Conservation (phyloP, 2,113 vertebrate genomes). For the Mustelus asterias region DNA sequence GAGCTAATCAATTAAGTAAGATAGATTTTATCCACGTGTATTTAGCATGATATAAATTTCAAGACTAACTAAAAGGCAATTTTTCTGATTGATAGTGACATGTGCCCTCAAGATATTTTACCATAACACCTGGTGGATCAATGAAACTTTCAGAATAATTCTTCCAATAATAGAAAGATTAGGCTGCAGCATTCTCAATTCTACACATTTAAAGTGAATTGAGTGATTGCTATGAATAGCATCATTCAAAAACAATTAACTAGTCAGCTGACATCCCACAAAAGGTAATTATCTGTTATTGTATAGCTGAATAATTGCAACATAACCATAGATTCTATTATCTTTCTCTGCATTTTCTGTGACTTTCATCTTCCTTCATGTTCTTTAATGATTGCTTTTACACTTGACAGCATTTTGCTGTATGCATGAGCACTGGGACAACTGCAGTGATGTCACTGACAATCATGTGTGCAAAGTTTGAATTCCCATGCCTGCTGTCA, state of each 20-base stretch:
- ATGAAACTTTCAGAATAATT: background rate
- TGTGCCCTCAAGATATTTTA: background rate
- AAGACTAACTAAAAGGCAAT: background rate
- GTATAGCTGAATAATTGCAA: constrained; percentile 30
- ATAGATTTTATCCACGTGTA: background rate
- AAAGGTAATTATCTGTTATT: constrained; percentile 28
- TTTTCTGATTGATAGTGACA: background rate
- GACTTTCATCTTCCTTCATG: constrained; percentile 33
- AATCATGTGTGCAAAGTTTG: constrained; percentile 32
- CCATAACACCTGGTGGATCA: background rate
- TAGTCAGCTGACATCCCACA: background rate
- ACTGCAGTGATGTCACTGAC: constrained; percentile 20
- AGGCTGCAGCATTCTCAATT: background rate
- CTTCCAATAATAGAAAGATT: background rate
- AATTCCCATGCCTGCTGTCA: constrained; percentile 35
- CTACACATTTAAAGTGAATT: constrained; percentile 22
- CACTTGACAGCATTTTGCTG: constrained; percentile 28
- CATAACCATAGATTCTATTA: constrained; percentile 14
- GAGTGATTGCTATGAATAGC: background rate
- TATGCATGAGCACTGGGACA: constrained; percentile 19
- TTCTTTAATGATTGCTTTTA: constrained; percentile 30
- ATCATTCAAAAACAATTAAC: constrained; percentile 19
- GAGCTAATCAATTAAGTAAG: background rate
- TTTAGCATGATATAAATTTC: background rate
- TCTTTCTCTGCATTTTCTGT: constrained; percentile 2